Evolutionary conservation across 2,113 vertebrate genomes (phyloP), one percentile per base, ranked within the genome.

Genomic region (Zosterops pallidus): DNA sequence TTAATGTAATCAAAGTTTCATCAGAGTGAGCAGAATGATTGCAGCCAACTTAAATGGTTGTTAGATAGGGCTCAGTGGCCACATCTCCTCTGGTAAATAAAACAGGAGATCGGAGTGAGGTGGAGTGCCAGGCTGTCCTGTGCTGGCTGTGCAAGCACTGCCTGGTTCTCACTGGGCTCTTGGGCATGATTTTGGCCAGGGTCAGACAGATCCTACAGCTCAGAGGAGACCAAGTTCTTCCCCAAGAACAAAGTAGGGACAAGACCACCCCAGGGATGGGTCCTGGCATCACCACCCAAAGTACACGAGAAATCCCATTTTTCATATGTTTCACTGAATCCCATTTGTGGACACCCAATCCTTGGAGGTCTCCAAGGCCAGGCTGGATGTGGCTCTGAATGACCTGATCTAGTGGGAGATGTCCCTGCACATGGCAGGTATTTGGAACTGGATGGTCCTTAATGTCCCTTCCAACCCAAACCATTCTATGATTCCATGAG

Each of bases 71-170:
- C 52, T 95, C 50, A 83, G 70, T 72, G 74, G 41, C 53, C 53
- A 65, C 78, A 76, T 93, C 67, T 94, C 28, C 69, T 24, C 16
- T 41, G 67, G 62, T 88, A 76, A 95, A 83, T 94, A 85, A 76
- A 91, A 33, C n/a, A 72, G 57, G 57, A 82, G 17, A 7, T 52
- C 33, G 39, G 53, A 84, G 65, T 23, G 47, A 94, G 56, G 26
- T 82, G 56, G 20, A 92, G n/a, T 37, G 79, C 50, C 70, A 83
- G 74, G 31, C 23, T 31, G 31, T n/a, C 57, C 67, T 56, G n/a
- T 76, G 41, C 49, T 76, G 53, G 24, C 46, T 80, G 44, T 76
- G 70, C 33, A 68, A 87, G 65, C 31, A 6, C 46, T 90, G 31
- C 49, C 78, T 41, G 31, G 17, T 10, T 52, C 29, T 95, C 69